phyloP scores from a whole-genome alignment of 2,113 vertebrate genomes.

The Clarias gariepinus region DNA sequence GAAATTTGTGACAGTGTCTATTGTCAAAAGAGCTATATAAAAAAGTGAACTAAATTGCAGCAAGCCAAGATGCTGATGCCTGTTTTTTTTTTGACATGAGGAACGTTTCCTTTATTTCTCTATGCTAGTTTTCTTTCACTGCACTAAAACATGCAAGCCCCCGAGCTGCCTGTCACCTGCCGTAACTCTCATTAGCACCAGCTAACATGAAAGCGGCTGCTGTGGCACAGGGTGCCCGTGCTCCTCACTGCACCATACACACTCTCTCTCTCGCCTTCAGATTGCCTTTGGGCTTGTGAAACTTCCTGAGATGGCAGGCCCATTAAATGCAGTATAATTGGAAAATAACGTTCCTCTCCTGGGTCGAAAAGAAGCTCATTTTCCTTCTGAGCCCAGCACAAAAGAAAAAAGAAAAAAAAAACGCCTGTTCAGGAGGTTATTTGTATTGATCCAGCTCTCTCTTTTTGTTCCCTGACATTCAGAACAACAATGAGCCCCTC shows the following conservation, averaged over 20 bases:
- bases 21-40: not conserved
- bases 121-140: not conserved
- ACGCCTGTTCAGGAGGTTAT: conserved; percentile 29
- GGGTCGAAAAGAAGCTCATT: conserved; percentile 38
- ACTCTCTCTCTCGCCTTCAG: not conserved
- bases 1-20: not conserved
- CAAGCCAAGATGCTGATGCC: not conserved
- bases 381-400: conserved; percentile 26
- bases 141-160: conserved; percentile 8
- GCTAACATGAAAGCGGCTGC: not conserved
- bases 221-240: not conserved
- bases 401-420: conserved; percentile 19
- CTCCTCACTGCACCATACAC: conserved; percentile 8
- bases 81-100: not conserved
- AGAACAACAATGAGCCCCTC: not conserved
- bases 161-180: conserved; percentile 29
- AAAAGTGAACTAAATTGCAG: not conserved
- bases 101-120: not conserved
- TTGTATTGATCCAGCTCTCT: conserved; percentile 35
- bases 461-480: conserved; percentile 24
- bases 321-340: conserved; percentile 43
- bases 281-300: conserved; percentile 25
- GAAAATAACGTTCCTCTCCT: conserved; percentile 36
- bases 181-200: conserved; percentile 34
- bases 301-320: conserved; percentile 30